Base-by-base conservation (phyloP, 2,888 invertebrate genomes). In the Phania funesta region DNA sequence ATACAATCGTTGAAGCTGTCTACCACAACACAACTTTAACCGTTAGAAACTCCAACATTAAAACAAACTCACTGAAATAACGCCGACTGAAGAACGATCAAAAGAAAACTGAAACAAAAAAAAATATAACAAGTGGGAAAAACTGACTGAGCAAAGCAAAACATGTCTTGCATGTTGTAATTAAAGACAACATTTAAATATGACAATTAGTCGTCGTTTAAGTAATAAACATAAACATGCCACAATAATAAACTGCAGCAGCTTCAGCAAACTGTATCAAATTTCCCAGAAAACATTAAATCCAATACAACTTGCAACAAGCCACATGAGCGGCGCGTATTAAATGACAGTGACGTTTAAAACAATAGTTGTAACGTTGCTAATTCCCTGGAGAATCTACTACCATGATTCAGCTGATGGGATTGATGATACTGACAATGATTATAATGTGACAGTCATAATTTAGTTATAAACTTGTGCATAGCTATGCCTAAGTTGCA, bases 161-260 rank as follows among this genome's bases (percentile, higher is more conserved):
- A 74, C 70, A 67, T 84, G 83, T 84, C 83, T 83, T 83, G 84
- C 67, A 65, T 62, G 65, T 58, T 64, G 29, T 84, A 84, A 85
- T 84, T 84, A 85, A 86, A 84, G 84, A 75, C 84, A 80, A 35
- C 84, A 84, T 78, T 85, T 84, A 84, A 83, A 75, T 80, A 80
- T 67, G 38, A 64, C 79, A 84, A 85, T 84, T 84, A 84, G 80
- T 84, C 77, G 78, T 32, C 78, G 58, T 78, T 84, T 62, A 58
- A 35, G 46, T 64, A 58, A 60, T 62, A 58, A 60, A 73, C 26
- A 68, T 32, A 70, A 64, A 73, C 71, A 62, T 71, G 74, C 74
- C 46, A 32, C 70, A 75, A 29, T 35, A 52, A 52, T 76, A 35
- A 60, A 76, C 74, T 32, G 29, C 50, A 18, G 46, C 70, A 22